Evolutionary conservation across 2,113 vertebrate species (phyloP), one percentile per base, ranked within the genome.

Genomic region (Salvator merianae): DNA sequence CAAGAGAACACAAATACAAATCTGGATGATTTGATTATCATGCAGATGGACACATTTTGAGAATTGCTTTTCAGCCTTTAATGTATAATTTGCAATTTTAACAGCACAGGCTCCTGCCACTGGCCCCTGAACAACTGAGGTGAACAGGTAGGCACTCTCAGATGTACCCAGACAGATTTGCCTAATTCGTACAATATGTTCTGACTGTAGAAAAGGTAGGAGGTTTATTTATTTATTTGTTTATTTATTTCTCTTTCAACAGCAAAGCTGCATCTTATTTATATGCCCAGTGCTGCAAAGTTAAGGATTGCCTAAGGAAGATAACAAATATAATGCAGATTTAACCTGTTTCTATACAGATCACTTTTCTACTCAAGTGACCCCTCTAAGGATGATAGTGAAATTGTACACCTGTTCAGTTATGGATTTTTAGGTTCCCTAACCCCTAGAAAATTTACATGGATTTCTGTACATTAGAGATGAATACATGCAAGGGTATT

Each of bases 11-110:
- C 24, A 22, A 47, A 63, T 74, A 79, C 34, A 59, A 75, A 47
- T 73, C 40, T 80, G 77, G 59, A 80, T 70, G 80, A 65, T 55
- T 38, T 85, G 53, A 85, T 85, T 85, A 63, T 65, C n/a, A 85
- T 85, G 84, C 84, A 80, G 40, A 72, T 66, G 77, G 73, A 74
- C 32, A 3, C 53, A 43, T 65, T 69, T 74, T 50, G 36, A 63
- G 62, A 40, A 47, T 66, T 74, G 34, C 74, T 80, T 73, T 85
- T 55, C 34, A 50, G n/a, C 55, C 66, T 32, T 73, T 80, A 85
- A 75, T 74, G 59, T 59, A 50, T 72, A 74, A 74, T 85, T 85
- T 80, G 84, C 55, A 8, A 65, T 85, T 84, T 85, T 73, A 73
- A n/a, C 77, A 66, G 55, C 55, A 73, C 55, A 80, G n/a, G 30